Evolutionary conservation across 2,113 vertebrate genomes (phyloP).

Genomic region (Channa maculata): DNA sequence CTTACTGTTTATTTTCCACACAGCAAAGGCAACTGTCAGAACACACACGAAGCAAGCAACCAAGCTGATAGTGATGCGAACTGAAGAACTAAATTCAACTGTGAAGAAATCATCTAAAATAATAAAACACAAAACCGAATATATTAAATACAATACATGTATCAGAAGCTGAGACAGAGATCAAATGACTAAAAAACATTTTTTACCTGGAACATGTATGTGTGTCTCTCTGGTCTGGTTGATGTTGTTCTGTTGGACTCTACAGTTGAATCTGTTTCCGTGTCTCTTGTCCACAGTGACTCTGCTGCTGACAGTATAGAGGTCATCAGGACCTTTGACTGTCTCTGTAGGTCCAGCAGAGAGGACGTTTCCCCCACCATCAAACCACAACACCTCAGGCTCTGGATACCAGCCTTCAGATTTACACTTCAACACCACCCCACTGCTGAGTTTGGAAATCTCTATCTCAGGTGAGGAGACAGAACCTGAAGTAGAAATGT

Average conservation of each 20-base stretch:
- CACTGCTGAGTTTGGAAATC: neutral
- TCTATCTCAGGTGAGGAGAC: neutral
- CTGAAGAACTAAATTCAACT: neutral
- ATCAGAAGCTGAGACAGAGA: no score
- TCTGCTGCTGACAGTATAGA: no score
- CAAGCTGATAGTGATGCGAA: neutral
- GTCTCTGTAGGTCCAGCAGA: no score
- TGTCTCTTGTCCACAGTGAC: no score
- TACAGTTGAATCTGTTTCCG: no score
- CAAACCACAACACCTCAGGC: no score
- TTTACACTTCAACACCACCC: neutral
- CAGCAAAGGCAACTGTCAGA: neutral
- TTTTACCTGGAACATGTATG: neutral
- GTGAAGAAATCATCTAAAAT: slow-evolving; percentile 8
- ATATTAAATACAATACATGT: no score
- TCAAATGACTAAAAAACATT: no score
- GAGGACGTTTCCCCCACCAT: no score
- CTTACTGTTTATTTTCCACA: slow-evolving; percentile 12
- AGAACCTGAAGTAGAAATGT: neutral
- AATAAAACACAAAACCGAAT: neutral
- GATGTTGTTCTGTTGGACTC: no score
- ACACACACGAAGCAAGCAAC: neutral
- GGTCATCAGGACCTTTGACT: no score
- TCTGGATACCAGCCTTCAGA: no score
- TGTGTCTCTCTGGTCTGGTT: neutral